Evolutionary conservation across 2,888 invertebrate species (phyloP), one percentile per base, ranked within the genome.

Genomic region (Xylocampa areola): DNA sequence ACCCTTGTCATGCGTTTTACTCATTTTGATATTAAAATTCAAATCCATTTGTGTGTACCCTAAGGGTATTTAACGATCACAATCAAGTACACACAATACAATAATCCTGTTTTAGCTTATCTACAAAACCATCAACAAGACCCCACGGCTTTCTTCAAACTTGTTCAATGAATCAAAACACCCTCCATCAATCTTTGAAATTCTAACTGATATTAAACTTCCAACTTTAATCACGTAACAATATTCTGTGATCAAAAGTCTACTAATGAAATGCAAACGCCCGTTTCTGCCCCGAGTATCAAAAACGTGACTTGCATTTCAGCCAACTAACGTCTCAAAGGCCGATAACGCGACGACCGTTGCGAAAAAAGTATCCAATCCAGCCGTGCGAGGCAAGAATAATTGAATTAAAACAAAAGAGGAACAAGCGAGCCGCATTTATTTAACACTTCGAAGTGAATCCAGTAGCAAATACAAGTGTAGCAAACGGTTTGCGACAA

Each of bases 401-500:
- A 80, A 83, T 81, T 77, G 70, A 78, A 82, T 79, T 75, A 77
- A 76, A 80, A 80, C 76, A 82, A 78, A 79, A 69, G 64, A 74
- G 63, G 63, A 68, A 74, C 70, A 79, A 73, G 69, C 62, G 65
- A 74, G 65, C 68, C 71, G 68, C 79, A 75, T 83, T 83, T 82
- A 79, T 79, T 82, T 77, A 77, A 80, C 76, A 82, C 81, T 86
- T 79, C 58, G 78, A 80, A 84, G 78, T 74, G 73, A 77, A 81
- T 76, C 80, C 81, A 81, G 80, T 83, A 76, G 79, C 82, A 82
- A 85, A 85, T 81, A 87, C 81, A 80, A 85, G 81, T 77, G 77
- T 78, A 74, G 79, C 77, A 83, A 87, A 85, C 77, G 78, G 76
- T 85, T 80, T 65, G 76, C 79, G 87, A 86, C 86, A 89, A 90